phyloP scores from a whole-genome alignment of 1,140 invertebrate species.

The Drosophila kohkoa region DNA sequence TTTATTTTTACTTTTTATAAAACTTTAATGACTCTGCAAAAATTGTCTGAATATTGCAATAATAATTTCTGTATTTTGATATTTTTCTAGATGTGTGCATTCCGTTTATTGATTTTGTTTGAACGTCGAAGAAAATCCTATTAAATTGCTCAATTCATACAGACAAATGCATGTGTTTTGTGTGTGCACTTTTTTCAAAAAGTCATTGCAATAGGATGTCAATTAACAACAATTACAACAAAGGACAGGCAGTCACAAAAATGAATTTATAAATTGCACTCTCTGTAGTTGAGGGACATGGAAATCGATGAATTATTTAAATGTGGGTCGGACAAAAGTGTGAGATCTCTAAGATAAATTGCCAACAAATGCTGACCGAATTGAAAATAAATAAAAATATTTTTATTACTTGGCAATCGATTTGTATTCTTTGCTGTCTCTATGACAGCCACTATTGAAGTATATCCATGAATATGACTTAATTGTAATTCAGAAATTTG shows the following conservation, averaged over 20 bases:
- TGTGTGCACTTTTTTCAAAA: neutral
- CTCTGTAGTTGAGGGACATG: neutral
- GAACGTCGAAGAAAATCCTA: conserved; percentile 10
- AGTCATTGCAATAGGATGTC: conserved; percentile 24
- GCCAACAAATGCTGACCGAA: neutral
- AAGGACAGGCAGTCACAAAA: conserved; percentile 12
- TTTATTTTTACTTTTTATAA: conserved; percentile 32
- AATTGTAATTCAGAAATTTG: neutral
- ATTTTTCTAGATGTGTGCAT: neutral
- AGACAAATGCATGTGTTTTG: neutral
- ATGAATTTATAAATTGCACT: neutral
- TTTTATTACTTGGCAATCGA: neutral
- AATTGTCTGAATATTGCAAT: conserved; percentile 13
- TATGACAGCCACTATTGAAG: neutral
- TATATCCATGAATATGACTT: neutral
- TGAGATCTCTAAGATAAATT: conserved; percentile 8
- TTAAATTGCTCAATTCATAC: conserved; percentile 14
- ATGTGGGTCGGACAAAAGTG: neutral
- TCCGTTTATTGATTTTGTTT: conserved; percentile 28
- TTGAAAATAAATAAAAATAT: neutral
- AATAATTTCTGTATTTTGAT: conserved; percentile 4
- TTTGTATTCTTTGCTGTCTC: neutral
- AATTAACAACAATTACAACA: conserved; percentile 34
- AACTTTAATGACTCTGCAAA: conserved; percentile 27
- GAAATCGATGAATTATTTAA: conserved; percentile 8